Base-by-base conservation (phyloP, 1,140 invertebrate species). In the Solenopsis fugax region DNA sequence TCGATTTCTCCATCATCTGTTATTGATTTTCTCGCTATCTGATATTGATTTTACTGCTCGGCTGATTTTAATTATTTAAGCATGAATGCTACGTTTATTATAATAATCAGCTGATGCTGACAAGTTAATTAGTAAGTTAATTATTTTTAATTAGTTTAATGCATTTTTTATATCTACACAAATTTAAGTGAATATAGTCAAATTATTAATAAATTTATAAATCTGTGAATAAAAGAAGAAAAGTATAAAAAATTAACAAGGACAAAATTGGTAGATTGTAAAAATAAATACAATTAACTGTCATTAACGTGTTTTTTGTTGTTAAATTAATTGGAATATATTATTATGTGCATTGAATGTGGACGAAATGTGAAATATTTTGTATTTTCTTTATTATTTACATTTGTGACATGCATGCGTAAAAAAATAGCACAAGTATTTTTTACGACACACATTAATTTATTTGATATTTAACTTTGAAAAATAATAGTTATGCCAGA, bases 21-120 rank as follows among this genome's bases (percentile, higher is more conserved):
- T 67, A 67, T 67, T 41, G 64, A 67, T 67, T 67, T 67, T n/a
- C 37, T n/a, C 10, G n/a, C 4, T 67, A 21, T 21, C 37, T 41
- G n/a, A 67, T 41, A 41, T 41, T 65, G 34, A 65, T 65, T 65
- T n/a, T 67, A 21, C 18, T 21, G 1, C 64, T 67, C n/a, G n/a
- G 64, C 64, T 67, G 64, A 67, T n/a, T 41, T 21, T 6, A n/a
- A 45, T 67, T 21, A 18, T 3, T 67, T 21, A 67, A 65, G 9
- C 34, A 10, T 34, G n/a, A 6, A 7, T 18, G 9, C 29, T 12
- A 18, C 0, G 29, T 37, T 45, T 67, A 13, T 45, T 41, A 12
- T 18, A 67, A 10, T n/a, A 67, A 67, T 67, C 10, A 67, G n/a
- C 1, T 67, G 18, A 65, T 65, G 6, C 18, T 12, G n/a, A 12